phyloP scores from a whole-genome alignment of 2,113 vertebrate genomes.

The Macaca mulatta region DNA sequence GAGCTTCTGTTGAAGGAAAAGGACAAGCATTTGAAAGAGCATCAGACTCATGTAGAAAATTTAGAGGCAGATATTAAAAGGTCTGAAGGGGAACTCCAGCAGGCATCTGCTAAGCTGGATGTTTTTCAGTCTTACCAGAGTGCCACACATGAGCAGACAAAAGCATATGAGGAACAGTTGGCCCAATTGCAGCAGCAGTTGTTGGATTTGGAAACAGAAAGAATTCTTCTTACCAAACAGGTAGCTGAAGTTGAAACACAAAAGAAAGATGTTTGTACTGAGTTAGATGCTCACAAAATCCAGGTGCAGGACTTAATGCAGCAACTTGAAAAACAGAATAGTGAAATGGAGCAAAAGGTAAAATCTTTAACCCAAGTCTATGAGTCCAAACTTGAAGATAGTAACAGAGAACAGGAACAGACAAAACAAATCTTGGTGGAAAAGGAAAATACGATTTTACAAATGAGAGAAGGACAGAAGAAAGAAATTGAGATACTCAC shows the following conservation, averaged over 20 bases:
- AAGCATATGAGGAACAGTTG: constrained; percentile 77
- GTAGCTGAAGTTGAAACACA: constrained; percentile 73
- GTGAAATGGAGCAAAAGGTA: constrained; percentile 83
- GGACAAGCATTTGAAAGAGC: constrained; percentile 85
- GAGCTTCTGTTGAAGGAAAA: constrained; percentile 88
- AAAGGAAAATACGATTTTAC: constrained; percentile 84
- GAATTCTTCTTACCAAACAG: constrained; percentile 79
- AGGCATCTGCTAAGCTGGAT: constrained; percentile 80
- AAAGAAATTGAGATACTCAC: constrained; percentile 87
- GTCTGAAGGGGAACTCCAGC: constrained; percentile 80
- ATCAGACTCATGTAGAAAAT: constrained; percentile 77
- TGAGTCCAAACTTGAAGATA: constrained; percentile 82
- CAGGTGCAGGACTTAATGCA: constrained; percentile 83
- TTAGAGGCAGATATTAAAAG: constrained; percentile 85
- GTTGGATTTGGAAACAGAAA: constrained; percentile 84
- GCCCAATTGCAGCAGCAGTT: constrained; percentile 84
- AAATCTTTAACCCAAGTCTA: constrained; percentile 80
- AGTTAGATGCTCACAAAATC: constrained; percentile 83
- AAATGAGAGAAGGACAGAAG: constrained; percentile 81
- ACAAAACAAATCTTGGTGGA: constrained; percentile 83
- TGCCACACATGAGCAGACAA: constrained; percentile 56
- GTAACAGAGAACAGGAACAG: constrained; percentile 82
- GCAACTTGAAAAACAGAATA: constrained; percentile 84
- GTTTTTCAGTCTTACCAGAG: constrained; percentile 58
- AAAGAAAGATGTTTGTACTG: constrained; percentile 78